Evolutionary conservation across 2,113 vertebrate species (phyloP).

Genomic region (Corvus hawaiiensis): DNA sequence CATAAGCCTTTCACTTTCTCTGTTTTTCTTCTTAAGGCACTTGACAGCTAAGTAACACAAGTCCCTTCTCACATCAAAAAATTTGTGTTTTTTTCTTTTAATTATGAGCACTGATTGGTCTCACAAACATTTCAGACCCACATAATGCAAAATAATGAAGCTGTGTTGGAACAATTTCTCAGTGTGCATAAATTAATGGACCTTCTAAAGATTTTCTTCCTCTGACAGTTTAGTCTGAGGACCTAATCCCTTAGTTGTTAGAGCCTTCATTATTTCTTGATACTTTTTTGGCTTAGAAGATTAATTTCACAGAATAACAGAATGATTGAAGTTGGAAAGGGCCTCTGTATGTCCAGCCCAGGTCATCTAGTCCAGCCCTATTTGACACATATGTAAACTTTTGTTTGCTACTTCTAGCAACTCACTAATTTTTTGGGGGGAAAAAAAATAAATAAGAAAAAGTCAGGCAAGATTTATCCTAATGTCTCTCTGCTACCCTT

Average conservation of each 20-base stretch:
- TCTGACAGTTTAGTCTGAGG: neutral
- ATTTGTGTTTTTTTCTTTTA: fast-evolving
- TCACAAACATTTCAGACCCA: neutral
- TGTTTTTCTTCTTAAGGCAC: neutral
- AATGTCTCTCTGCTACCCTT: neutral
- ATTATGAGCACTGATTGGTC: neutral
- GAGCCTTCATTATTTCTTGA: neutral
- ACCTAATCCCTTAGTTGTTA: neutral
- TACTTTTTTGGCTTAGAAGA: neutral
- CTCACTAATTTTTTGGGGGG: neutral
- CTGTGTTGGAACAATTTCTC: neutral
- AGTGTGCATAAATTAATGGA: neutral
- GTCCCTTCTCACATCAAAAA: neutral
- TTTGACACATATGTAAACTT: neutral
- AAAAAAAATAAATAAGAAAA: neutral
- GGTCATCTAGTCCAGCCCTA: neutral
- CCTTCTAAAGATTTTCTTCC: neutral
- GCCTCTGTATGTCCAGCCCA: neutral
- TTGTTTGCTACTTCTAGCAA: neutral
- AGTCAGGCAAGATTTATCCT: neutral
- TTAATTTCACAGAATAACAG: neutral
- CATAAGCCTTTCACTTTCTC: neutral
- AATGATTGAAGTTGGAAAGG: neutral
- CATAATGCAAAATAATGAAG: neutral
- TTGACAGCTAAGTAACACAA: neutral